Evolutionary conservation across 2,797 vertebrate genomes (phyloP).

Genomic region (Gymnodraco acuticeps): DNA sequence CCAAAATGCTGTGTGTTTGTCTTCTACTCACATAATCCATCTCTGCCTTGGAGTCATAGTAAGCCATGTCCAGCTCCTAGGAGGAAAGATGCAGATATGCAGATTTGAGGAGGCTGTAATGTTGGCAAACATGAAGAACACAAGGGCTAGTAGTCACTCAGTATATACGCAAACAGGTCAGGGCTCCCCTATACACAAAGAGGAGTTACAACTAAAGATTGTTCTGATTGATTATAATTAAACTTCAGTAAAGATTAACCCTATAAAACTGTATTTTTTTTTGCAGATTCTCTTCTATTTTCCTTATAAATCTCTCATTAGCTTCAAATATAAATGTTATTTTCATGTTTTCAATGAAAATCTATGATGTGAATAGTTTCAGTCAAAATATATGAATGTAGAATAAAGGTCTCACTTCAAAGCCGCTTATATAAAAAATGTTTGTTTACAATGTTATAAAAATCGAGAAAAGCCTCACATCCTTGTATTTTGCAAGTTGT

Average conservation of each 20-base stretch:
- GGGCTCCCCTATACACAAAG: neutral
- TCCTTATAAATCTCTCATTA: neutral
- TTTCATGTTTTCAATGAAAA: neutral
- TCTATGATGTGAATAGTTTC: neutral
- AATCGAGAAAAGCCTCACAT: slow-evolving; percentile 22
- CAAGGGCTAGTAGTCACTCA: slow-evolving; percentile 13
- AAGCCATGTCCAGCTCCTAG: slow-evolving; percentile 95
- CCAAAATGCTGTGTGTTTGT: slow-evolving; percentile 20
- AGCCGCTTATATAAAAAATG: neutral
- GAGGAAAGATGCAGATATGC: slow-evolving; percentile 49
- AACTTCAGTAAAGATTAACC: neutral
- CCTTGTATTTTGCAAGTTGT: slow-evolving; percentile 36
- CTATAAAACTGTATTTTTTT: neutral
- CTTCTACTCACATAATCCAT: slow-evolving; percentile 93
- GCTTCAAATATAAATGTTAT: neutral
- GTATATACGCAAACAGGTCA: slow-evolving; percentile 3
- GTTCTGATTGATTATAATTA: neutral
- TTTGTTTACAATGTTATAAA: neutral
- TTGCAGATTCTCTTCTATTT: too few relatives aligned
- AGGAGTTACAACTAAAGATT: neutral
- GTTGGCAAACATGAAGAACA: slow-evolving; percentile 17
- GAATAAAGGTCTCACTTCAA: neutral
- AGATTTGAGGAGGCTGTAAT: slow-evolving; percentile 14
- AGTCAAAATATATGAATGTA: neutral
- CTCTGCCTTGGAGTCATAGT: slow-evolving; percentile 97